phyloP scores from a whole-genome alignment of 2,797 vertebrate genomes.

The Muscicapa comitata region DNA sequence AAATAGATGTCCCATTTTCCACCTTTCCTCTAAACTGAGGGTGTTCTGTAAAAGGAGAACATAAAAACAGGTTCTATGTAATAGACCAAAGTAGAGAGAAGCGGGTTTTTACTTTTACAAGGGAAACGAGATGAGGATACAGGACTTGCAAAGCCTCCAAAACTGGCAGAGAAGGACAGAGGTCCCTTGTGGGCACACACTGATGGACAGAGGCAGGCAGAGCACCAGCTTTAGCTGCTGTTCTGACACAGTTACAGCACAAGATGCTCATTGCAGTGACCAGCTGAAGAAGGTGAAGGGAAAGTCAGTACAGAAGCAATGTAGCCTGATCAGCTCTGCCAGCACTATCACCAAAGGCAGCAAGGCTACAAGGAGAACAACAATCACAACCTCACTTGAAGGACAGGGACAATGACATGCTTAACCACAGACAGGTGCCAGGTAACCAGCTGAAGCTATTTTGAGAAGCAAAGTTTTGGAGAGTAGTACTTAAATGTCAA shows the following conservation, averaged over 20 bases:
- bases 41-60: background rate
- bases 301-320: background rate
- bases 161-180: background rate
- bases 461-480: background rate
- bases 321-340: background rate
- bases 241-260: background rate
- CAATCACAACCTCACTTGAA: background rate
- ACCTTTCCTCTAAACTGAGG: background rate
- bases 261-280: background rate
- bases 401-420: background rate
- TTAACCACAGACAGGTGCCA: background rate
- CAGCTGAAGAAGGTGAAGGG: background rate
- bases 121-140: background rate
- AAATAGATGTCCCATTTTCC: background rate
- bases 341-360: background rate
- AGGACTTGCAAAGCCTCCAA: background rate
- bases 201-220: background rate
- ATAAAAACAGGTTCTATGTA: background rate
- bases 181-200: fast-evolving
- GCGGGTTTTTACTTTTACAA: background rate
- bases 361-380: background rate
- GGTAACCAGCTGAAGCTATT: background rate
- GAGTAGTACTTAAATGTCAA: background rate
- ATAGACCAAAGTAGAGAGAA: background rate
- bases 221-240: background rate